Base-by-base conservation (phyloP, 2,113 vertebrate species). In the Orthochromis indermauri region DNA sequence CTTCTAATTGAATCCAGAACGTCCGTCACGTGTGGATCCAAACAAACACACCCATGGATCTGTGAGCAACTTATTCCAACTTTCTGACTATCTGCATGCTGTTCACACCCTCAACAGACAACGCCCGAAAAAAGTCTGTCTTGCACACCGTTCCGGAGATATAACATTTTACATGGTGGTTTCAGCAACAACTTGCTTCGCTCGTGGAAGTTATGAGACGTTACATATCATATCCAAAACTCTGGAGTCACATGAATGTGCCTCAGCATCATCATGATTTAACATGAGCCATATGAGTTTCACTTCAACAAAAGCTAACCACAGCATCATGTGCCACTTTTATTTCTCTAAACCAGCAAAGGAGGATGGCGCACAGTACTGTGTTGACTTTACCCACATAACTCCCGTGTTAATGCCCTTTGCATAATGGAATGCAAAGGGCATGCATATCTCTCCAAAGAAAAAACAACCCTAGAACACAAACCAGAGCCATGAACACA, bases 31-130 rank as follows among this genome's bases (percentile, higher is more conserved):
- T 93, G 94, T 89, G 86, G 81, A 92, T 84, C 87, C 61, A 95
- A 95, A 94, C 84, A 95, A 94, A 94, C 95, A 94, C 94, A 95
- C 92, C 94, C 94, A 89, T 51, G 17, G 80, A 90, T 35, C 40
- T 87, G 79, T 87, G 90, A 95, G 90, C 85, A 80, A 91, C 49
- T 51, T 86, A 47, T 90, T 92, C 93, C 84, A 89, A 73, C 89
- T 92, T 94, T 86, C 91, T 90, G 87, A 88, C 86, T 93, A 86
- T 94, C 73, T 93, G 86, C 93, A 82, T 26, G 24, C 47, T 54
- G 88, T 57, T 87, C 89, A 94, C 91, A 91, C 91, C 90, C 94
- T 93, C 86, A 80, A 53, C 42, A 83, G 95, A 87, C 95, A 92
- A 96, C 95, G 87, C 95, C 95, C 91, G 84, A 90, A 89, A 84